Evolutionary conservation across 1,140 invertebrate species (phyloP).

Genomic region (Drosophila novamexicana): DNA sequence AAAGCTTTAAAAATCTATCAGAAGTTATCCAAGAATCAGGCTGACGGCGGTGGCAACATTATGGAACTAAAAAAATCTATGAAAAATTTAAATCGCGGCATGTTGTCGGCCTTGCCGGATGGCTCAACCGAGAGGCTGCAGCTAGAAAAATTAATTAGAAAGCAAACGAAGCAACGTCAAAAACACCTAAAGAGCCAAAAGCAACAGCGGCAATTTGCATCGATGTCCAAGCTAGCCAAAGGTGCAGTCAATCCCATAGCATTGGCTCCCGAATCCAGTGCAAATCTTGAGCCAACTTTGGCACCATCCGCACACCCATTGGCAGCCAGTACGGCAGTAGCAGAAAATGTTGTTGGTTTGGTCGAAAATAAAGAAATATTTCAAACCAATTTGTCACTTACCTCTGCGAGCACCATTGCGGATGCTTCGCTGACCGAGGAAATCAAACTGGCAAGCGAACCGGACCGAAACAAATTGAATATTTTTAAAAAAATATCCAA

Average conservation of each 20-base stretch:
- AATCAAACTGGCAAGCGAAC: conserved; percentile 89
- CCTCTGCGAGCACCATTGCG: background rate
- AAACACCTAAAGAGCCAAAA: conserved; percentile 56
- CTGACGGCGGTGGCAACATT: conserved; percentile 1
- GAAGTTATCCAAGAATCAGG: conserved; percentile 54
- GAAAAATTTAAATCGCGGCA: conserved; percentile 41
- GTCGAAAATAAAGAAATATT: conserved; percentile 19
- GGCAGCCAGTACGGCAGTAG: background rate
- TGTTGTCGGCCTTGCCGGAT: conserved; percentile 25
- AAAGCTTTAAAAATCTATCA: conserved; percentile 70
- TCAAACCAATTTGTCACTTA: background rate
- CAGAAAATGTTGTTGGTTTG: background rate
- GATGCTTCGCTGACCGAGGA: background rate
- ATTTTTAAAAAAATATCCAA: conserved; percentile 92
- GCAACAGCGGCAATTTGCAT: conserved; percentile 10
- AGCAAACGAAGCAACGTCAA: conserved; percentile 66
- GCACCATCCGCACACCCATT: background rate
- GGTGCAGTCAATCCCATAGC: background rate
- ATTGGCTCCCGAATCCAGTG: background rate
- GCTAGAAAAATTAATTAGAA: conserved; percentile 66
- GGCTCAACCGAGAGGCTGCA: conserved; percentile 43
- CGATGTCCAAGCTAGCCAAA: background rate
- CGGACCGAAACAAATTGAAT: conserved; percentile 92
- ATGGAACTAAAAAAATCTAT: conserved; percentile 45
- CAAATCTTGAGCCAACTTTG: background rate